A percentile compares a stretch with the other conserved stretches of the same genome.
Evolutionary conservation across 2,797 vertebrate genomes (phyloP).

Genomic region (Coregonus suidteri): DNA sequence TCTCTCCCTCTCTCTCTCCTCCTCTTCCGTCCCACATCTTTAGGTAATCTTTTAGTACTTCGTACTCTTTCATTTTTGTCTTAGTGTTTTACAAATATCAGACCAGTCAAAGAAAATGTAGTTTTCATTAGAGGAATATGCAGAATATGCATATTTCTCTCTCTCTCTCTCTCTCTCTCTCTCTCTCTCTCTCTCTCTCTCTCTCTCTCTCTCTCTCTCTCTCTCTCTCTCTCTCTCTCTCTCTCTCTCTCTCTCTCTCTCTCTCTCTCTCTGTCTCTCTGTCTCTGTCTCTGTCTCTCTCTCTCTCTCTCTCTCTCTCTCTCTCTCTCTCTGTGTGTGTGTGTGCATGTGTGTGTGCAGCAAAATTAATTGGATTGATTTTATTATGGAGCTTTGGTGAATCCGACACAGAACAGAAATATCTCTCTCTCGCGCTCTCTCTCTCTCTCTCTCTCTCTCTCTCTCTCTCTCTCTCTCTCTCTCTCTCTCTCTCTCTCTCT

Average conservation of each 20-base stretch:
- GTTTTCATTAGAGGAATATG: not conserved
- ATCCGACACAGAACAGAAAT: no score
- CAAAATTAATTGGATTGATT: no score
- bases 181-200: not conserved
- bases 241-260: not conserved
- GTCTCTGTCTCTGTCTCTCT: no score
- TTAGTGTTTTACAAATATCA: not conserved
- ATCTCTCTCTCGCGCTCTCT: not conserved
- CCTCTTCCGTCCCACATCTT: no score
- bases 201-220: not conserved
- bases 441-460: not conserved
- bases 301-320: no score
- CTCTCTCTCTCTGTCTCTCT: not conserved
- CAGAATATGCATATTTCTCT: not conserved
- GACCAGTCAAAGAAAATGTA: not conserved
- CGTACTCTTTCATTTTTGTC: not conserved
- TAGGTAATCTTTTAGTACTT: not conserved
- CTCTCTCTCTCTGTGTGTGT: not conserved
- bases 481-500: no score
- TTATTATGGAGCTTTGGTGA: no score
- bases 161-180: no score
- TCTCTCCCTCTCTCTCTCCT: not conserved
- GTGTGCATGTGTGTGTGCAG: conserved; percentile 60
- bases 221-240: not conserved
- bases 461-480: not conserved